These are phyloP conservation scores for Carposina sasakii DNA, from an alignment of 1,140 invertebrate genomes.

Conservation along the genomic window DNA sequence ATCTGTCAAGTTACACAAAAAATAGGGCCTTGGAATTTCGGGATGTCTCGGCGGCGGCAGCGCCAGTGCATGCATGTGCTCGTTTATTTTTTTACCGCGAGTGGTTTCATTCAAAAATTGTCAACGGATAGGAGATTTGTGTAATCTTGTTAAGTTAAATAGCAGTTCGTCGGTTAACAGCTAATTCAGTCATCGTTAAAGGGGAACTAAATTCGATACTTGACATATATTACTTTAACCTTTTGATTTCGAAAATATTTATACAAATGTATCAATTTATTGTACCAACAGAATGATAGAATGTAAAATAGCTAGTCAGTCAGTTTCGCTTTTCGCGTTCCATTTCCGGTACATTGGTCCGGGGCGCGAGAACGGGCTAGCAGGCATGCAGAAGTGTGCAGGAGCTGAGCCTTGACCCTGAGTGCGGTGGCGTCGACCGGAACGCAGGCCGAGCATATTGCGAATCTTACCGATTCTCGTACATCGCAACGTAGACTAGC, in stretches of 20 bases:
- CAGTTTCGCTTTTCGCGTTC: conserved; percentile 51
- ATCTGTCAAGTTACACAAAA: conserved; percentile 69
- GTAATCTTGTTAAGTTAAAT: conserved; percentile 68
- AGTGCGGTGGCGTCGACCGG: conserved; percentile 67
- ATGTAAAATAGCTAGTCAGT: no score
- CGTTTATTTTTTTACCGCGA: conserved; percentile 57
- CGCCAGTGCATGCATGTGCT: conserved; percentile 62
- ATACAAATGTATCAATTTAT: no score
- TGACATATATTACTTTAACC: conserved; percentile 34
- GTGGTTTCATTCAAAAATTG: conserved; percentile 69
- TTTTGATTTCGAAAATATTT: no score
- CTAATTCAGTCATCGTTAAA: conserved; percentile 38
- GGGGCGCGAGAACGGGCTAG: conserved; percentile 41
- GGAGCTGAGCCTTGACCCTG: conserved; percentile 68
- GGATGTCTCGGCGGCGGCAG: conserved; percentile 51
- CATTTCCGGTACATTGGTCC: conserved; percentile 41
- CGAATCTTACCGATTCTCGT: conserved; percentile 55
- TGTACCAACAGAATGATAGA: no score
- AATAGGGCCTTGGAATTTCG: conserved; percentile 65
- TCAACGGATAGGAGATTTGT: conserved; percentile 64
- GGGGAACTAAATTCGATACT: conserved; percentile 17
- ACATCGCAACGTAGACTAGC: conserved; percentile 26
- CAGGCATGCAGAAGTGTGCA: conserved; percentile 59
- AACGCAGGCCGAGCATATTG: conserved; percentile 61
- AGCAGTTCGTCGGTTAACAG: conserved; percentile 45